A percentile compares a stretch with the other conserved stretches of the same genome.
Conservation (phyloP, 2,113 vertebrate genomes). For the Entomyzon cyanotis region DNA sequence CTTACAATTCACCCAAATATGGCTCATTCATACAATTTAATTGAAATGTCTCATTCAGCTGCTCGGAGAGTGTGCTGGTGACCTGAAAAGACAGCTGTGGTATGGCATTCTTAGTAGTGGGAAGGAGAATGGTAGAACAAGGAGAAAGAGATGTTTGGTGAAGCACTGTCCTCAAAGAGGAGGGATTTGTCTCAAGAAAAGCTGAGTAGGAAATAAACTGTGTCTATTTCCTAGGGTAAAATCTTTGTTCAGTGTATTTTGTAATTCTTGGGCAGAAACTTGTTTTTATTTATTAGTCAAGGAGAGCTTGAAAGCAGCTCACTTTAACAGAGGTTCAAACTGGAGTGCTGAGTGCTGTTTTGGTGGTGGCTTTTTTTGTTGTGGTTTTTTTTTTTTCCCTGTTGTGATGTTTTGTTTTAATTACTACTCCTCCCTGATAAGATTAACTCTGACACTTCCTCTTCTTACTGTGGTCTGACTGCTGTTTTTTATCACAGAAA, state of each 20-base stretch:
- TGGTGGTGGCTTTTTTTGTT: not conserved
- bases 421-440: not conserved
- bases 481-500: not conserved
- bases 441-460: not conserved
- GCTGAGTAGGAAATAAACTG: not conserved
- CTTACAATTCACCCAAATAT: not conserved
- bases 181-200: not conserved
- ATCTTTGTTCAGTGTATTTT: not conserved
- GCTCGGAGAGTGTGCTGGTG: not conserved
- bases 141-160: not conserved
- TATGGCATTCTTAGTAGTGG: not conserved
- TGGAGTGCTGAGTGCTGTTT: not conserved
- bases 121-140: not conserved
- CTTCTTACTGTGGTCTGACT: not conserved
- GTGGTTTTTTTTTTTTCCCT: no score
- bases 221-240: not conserved
- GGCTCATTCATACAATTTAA: not conserved
- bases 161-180: not conserved
- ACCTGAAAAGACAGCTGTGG: not conserved
- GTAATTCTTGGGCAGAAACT: not conserved
- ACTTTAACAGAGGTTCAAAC: not conserved
- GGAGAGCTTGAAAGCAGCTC: not conserved
- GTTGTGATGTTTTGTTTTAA: not conserved
- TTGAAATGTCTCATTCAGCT: not conserved
- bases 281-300: not conserved